These are phyloP conservation scores for Cheilosia vernalis DNA, from an alignment of 2,888 invertebrate species.

Conservation along the genomic window DNA sequence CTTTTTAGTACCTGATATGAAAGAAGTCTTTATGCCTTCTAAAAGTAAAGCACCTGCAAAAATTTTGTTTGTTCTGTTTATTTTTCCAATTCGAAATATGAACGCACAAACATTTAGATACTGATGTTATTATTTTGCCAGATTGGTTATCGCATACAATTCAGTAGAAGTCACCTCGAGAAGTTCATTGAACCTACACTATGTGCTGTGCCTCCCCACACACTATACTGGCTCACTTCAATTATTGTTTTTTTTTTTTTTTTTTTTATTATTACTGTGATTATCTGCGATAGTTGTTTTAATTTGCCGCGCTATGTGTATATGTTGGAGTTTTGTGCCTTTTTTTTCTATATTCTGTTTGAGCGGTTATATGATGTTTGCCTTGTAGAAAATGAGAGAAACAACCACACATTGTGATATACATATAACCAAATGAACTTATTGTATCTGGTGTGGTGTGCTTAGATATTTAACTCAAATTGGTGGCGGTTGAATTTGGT, in stretches of 20 bases:
- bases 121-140: background rate
- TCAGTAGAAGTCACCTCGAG: slow-evolving; percentile 71
- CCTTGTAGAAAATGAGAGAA: slow-evolving; percentile 49
- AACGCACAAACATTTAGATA: background rate
- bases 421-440: slow-evolving; percentile 54
- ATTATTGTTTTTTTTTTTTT: slow-evolving; percentile 61
- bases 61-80: slow-evolving; percentile 8
- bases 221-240: slow-evolving; percentile 59
- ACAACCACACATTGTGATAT: slow-evolving; percentile 31
- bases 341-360: slow-evolving; percentile 24
- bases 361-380: slow-evolving; percentile 49
- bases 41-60: slow-evolving; percentile 30
- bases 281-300: slow-evolving; percentile 74
- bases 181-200: slow-evolving; percentile 60
- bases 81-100: background rate
- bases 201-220: slow-evolving; percentile 32
- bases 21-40: slow-evolving; percentile 16
- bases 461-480: slow-evolving; percentile 47
- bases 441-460: slow-evolving; percentile 48
- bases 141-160: slow-evolving; percentile 65
- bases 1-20: background rate
- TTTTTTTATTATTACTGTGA: slow-evolving; percentile 65
- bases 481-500: slow-evolving; percentile 20
- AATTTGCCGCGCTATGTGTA: slow-evolving; percentile 56
- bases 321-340: slow-evolving; percentile 11